These are phyloP conservation scores for Papilio demoleus DNA, from an alignment of 2,888 invertebrate species.

Conservation along the genomic window DNA sequence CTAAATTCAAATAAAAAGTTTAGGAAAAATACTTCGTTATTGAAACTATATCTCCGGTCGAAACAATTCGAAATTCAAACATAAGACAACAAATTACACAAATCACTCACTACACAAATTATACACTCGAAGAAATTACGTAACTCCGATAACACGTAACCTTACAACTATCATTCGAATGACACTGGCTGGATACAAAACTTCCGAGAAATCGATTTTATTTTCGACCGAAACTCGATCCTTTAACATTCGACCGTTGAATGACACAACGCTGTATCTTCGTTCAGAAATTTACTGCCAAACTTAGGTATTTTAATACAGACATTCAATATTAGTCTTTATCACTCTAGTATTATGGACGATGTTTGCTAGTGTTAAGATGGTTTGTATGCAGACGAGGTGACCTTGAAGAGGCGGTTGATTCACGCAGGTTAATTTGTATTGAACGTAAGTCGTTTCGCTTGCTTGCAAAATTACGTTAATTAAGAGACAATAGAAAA, in stretches of 20 bases:
- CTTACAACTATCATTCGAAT: conserved; percentile 10
- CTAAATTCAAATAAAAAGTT: conserved; percentile 21
- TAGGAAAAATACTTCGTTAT: conserved; percentile 3
- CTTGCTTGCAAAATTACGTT: conserved; percentile 27
- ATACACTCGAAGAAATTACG: neutral
- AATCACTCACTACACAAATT: conserved; percentile 13
- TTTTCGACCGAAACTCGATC: conserved; percentile 31
- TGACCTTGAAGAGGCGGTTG: conserved; percentile 38
- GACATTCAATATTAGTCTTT: conserved; percentile 34
- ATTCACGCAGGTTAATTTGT: conserved; percentile 39
- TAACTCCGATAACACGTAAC: conserved; percentile 11
- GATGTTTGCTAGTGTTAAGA: conserved; percentile 26
- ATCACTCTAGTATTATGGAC: conserved; percentile 8
- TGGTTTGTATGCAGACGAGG: conserved; percentile 19
- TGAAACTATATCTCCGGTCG: conserved; percentile 16
- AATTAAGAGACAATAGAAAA: neutral
- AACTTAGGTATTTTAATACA: conserved; percentile 2
- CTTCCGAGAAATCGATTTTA: conserved; percentile 24
- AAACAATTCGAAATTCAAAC: neutral
- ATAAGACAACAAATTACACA: neutral
- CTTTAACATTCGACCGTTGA: conserved; percentile 36
- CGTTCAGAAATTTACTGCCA: conserved; percentile 29
- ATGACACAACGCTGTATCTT: conserved; percentile 37
- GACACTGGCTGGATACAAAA: conserved; percentile 2
- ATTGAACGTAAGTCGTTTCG: conserved; percentile 23